These are phyloP conservation scores for Thalassoma bifasciatum DNA, from an alignment of 2,113 vertebrate species.

Conservation along the genomic window DNA sequence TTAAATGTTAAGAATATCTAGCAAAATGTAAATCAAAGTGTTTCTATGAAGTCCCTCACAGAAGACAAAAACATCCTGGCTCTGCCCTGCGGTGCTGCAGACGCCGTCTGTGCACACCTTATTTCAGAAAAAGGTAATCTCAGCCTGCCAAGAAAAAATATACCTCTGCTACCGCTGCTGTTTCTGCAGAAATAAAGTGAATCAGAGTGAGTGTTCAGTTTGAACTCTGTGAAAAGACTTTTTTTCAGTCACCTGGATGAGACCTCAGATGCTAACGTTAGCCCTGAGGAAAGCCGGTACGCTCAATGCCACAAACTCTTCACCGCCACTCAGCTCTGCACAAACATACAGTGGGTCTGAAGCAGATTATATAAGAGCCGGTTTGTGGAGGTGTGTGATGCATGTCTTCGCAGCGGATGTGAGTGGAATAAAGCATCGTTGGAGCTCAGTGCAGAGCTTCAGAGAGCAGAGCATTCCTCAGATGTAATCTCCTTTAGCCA, in stretches of 20 bases:
- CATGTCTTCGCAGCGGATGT: constrained; percentile 62
- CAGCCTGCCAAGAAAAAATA: not conserved
- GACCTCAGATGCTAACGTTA: not conserved
- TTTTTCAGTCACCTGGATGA: not conserved
- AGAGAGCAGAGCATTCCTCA: constrained; percentile 67
- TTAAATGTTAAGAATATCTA: not conserved
- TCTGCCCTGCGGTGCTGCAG: not conserved
- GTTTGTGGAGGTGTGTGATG: constrained; percentile 55
- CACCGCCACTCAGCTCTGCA: constrained; percentile 16
- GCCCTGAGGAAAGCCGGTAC: constrained; percentile 34
- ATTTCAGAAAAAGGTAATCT: not conserved
- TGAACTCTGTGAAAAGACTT: not conserved
- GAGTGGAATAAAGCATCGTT: constrained; percentile 64
- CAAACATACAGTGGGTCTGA: constrained; percentile 39
- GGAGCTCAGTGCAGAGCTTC: constrained; percentile 63
- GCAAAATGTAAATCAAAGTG: not conserved
- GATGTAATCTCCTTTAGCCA: constrained; percentile 84
- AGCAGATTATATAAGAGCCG: constrained; percentile 63
- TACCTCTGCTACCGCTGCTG: not conserved
- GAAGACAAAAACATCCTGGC: not conserved
- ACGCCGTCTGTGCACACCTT: not conserved
- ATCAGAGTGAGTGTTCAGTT: not conserved
- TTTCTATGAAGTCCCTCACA: not conserved
- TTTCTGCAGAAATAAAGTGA: not conserved
- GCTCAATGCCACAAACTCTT: constrained; percentile 34